Conservation (phyloP, 1,140 invertebrate species). For the Goniozus legneri region DNA sequence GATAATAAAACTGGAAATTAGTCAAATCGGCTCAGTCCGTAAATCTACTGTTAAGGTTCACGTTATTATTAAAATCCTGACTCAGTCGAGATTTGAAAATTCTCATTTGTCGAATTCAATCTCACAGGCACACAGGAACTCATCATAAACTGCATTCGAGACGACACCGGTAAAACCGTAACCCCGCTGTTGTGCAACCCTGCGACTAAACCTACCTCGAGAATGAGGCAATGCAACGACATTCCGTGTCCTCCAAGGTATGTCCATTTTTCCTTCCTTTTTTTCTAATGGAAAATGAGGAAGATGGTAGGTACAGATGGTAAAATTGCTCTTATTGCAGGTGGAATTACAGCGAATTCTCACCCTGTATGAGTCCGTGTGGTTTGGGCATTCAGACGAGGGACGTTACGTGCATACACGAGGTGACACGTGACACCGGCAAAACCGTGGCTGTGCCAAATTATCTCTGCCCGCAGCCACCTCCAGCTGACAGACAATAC, state of each 20-base stretch:
- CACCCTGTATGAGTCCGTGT: constrained; percentile 83
- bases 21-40: too few relatives aligned
- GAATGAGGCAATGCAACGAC: constrained; percentile 90
- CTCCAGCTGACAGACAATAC: constrained; percentile 79
- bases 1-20: too few relatives aligned
- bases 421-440: constrained; percentile 78
- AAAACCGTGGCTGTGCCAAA: constrained; percentile 86
- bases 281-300: too few relatives aligned
- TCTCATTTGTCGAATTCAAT: too few relatives aligned
- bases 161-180: constrained; percentile 79
- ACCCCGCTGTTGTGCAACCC: constrained; percentile 79
- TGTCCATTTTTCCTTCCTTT: too few relatives aligned
- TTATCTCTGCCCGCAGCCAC: constrained; percentile 84
- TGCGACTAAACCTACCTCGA: constrained; percentile 79
- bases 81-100: too few relatives aligned
- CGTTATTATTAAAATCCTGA: too few relatives aligned
- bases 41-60: too few relatives aligned
- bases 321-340: too few relatives aligned
- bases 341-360: constrained; percentile 85
- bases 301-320: too few relatives aligned
- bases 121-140: constrained; percentile 72
- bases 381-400: constrained; percentile 87
- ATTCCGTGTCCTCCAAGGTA: constrained; percentile 82
- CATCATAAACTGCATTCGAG: constrained; percentile 86
- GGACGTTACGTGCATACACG: constrained; percentile 89